A percentile compares a stretch with the other conserved stretches of the same genome.
These are phyloP conservation scores for Myiozetetes cayanensis DNA, from an alignment of 2,113 vertebrate genomes.

Conservation along the genomic window DNA sequence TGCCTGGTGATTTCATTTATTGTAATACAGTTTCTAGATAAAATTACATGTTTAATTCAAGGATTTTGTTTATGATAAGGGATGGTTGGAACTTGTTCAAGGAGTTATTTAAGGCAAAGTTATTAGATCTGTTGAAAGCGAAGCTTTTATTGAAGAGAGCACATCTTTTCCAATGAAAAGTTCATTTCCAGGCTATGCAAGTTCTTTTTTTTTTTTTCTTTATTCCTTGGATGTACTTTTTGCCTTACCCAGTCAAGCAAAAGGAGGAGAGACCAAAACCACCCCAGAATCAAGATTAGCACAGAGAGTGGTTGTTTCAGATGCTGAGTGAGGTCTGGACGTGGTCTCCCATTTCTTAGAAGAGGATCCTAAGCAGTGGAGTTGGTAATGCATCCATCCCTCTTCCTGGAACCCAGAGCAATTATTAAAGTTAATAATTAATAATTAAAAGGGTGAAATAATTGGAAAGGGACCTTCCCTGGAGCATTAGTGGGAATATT, in stretches of 20 bases:
- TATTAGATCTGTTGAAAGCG: neutral
- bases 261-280: neutral
- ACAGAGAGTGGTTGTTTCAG: neutral
- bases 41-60: neutral
- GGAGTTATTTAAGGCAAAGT: neutral
- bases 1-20: neutral
- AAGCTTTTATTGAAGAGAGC: neutral
- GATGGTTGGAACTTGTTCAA: neutral
- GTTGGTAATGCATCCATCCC: neutral
- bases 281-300: neutral
- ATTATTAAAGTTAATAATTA: neutral
- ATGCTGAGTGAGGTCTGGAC: neutral
- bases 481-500: neutral
- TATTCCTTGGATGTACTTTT: neutral
- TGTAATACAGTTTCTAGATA: neutral
- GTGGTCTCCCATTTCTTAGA: accelerated
- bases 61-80: neutral
- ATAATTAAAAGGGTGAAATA: neutral
- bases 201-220: neutral
- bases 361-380: neutral
- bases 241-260: neutral
- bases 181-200: neutral
- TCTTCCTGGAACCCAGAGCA: neutral
- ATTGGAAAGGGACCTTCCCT: neutral
- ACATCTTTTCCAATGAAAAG: neutral